Percentiles rank a stretch among this genome's conserved stretches.
Conservation (phyloP, 1,140 invertebrate species). For the Drosophila malerkotliana region DNA sequence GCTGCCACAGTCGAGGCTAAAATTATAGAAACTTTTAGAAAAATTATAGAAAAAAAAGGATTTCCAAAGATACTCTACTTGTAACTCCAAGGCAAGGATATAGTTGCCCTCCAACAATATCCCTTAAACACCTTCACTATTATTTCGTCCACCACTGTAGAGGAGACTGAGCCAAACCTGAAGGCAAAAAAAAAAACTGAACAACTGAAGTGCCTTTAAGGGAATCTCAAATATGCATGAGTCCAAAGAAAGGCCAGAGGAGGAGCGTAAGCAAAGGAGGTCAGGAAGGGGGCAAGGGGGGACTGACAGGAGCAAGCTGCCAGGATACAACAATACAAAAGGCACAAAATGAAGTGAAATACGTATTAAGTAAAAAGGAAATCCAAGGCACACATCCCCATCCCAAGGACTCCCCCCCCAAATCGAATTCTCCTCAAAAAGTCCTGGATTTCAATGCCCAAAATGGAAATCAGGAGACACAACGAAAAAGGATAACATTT, state of each 20-base stretch:
- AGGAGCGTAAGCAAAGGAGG: slow-evolving; percentile 7
- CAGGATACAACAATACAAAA: slow-evolving; percentile 44
- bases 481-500: background rate
- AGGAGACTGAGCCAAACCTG: slow-evolving; percentile 36
- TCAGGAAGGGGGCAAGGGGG: background rate
- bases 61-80: no score
- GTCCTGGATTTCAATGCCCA: no score
- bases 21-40: background rate
- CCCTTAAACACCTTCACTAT: background rate
- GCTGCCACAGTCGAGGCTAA: background rate
- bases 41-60: no score
- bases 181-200: slow-evolving; percentile 44
- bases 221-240: slow-evolving; percentile 82
- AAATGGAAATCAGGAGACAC: slow-evolving; percentile 1
- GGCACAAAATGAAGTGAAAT: slow-evolving; percentile 75
- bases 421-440: no score
- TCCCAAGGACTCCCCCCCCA: no score
- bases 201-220: slow-evolving; percentile 80
- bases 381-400: slow-evolving; percentile 20
- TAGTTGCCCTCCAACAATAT: background rate
- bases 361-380: slow-evolving; percentile 72
- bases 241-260: slow-evolving; percentile 46
- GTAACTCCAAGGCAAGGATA: no score
- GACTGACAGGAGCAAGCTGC: background rate
- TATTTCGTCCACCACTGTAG: background rate